Conservation (phyloP, 2,113 vertebrate genomes). For the Herpetotheres cachinnans region DNA sequence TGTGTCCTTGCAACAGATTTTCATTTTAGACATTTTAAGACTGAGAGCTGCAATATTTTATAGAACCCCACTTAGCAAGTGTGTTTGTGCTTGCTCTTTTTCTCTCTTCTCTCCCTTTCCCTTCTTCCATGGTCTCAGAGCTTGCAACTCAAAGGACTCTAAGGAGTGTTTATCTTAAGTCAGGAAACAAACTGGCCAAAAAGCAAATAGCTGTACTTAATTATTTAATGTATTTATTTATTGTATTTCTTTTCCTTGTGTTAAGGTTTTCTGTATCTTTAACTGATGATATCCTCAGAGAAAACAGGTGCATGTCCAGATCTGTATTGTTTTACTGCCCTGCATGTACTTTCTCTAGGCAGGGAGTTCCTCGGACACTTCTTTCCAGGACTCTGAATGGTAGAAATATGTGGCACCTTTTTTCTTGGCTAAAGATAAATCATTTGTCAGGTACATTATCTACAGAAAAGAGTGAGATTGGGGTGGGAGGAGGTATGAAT, state of each 20-base stretch:
- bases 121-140: neutral
- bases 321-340: neutral
- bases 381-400: neutral
- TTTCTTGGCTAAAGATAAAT: neutral
- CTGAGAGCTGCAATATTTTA: neutral
- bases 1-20: neutral
- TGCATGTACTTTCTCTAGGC: neutral
- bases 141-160: neutral
- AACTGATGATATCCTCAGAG: neutral
- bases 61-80: neutral
- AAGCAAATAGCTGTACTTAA: neutral
- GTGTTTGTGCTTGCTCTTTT: neutral
- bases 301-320: neutral
- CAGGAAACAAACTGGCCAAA: neutral
- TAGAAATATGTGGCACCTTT: neutral
- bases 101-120: neutral
- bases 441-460: neutral
- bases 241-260: neutral
- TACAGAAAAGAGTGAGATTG: neutral
- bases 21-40: conserved; percentile 20
- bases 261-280: neutral
- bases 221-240: neutral
- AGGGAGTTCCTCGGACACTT: neutral
- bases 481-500: neutral
- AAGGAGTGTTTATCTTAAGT: neutral